phyloP scores from a whole-genome alignment of 1,140 invertebrate species.

The Saccostrea cuccullata region DNA sequence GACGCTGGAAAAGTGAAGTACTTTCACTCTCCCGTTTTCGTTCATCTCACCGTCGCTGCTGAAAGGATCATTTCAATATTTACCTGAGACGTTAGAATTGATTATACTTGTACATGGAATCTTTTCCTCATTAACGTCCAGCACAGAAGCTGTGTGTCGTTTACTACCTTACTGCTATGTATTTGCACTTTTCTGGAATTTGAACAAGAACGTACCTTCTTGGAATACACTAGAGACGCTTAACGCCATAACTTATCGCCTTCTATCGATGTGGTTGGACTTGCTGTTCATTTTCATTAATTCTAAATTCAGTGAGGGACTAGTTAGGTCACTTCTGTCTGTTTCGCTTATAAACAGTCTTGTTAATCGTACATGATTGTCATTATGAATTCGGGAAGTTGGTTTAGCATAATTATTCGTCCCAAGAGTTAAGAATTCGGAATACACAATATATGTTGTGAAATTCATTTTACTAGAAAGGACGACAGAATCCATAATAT shows the following conservation, averaged over 20 bases:
- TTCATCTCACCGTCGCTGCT: not conserved
- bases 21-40: not conserved
- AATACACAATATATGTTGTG: slow-evolving; percentile 1
- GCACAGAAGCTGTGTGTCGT: not conserved
- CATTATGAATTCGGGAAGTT: slow-evolving; percentile 34
- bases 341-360: slow-evolving; percentile 20
- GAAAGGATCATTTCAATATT: not conserved
- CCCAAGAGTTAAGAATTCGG: slow-evolving; percentile 10
- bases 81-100: slow-evolving; percentile 24
- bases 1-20: not conserved
- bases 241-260: not conserved
- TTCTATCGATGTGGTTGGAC: slow-evolving; percentile 15
- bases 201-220: not conserved
- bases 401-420: slow-evolving; percentile 25
- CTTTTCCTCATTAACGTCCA: slow-evolving; percentile 6
- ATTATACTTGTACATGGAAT: slow-evolving; percentile 3
- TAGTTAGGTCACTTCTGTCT: not conserved
- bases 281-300: slow-evolving; percentile 30
- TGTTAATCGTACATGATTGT: slow-evolving; percentile 21
- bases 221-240: slow-evolving; percentile 4
- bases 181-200: slow-evolving; percentile 3
- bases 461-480: not conserved
- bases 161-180: not conserved
- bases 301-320: slow-evolving; percentile 29
- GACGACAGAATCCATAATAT: not conserved